phyloP scores from a whole-genome alignment of 2,797 vertebrate genomes.

The Apodemus agrarius region DNA sequence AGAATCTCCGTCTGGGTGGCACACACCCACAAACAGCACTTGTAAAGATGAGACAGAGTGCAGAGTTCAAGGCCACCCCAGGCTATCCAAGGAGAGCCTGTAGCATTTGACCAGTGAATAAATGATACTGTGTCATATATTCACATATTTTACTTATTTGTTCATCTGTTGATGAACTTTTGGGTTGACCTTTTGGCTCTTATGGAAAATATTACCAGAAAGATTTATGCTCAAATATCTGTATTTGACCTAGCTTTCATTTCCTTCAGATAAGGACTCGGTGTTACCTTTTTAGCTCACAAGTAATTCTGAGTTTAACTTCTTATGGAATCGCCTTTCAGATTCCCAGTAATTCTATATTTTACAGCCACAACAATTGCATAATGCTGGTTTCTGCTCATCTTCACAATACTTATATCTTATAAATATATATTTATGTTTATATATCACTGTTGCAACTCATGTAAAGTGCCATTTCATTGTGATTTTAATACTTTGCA shows the following conservation, averaged over 20 bases:
- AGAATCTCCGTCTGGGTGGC: neutral
- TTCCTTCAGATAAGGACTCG: neutral
- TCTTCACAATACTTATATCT: neutral
- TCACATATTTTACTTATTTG: neutral
- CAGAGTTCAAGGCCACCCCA: too few species aligned
- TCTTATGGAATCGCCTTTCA: neutral
- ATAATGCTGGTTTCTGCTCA: neutral
- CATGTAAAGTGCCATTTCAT: neutral
- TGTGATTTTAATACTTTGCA: neutral
- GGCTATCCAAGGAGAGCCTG: too few species aligned
- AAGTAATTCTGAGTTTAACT: neutral
- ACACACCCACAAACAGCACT: neutral
- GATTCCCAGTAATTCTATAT: neutral
- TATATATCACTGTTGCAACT: neutral
- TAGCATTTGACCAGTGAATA: neutral
- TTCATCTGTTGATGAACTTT: neutral
- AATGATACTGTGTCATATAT: neutral
- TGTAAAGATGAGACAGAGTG: neutral
- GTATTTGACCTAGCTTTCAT: neutral
- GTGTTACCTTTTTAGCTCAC: neutral
- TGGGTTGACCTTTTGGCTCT: neutral
- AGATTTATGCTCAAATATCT: neutral
- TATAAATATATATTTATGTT: neutral
- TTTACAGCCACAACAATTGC: neutral
- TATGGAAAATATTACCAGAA: neutral